A percentile compares a stretch with the other conserved stretches of the same genome.
phyloP scores from a whole-genome alignment of 1,140 invertebrate species.

The Coelopa frigida region DNA sequence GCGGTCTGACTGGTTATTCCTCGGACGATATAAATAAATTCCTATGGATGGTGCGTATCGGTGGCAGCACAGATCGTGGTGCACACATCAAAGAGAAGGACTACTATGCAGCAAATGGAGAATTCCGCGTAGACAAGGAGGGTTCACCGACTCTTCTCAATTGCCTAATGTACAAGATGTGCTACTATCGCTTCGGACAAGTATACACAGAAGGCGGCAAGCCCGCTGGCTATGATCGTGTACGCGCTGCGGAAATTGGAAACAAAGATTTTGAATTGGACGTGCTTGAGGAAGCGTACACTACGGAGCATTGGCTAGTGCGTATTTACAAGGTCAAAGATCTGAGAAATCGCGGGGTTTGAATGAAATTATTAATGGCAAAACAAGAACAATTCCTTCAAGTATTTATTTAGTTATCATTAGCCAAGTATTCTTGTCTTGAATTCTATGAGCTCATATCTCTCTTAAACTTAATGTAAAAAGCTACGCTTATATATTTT shows the following conservation, averaged over 20 bases:
- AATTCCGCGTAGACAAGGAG: constrained; percentile 89
- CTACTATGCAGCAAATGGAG: constrained; percentile 90
- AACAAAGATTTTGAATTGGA: constrained; percentile 93
- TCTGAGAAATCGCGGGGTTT: constrained; percentile 72
- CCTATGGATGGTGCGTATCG: constrained; percentile 98
- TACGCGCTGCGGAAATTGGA: constrained; percentile 85
- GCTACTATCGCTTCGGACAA: constrained; percentile 84
- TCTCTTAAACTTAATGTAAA: too few species aligned
- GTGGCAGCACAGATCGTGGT: constrained; percentile 90
- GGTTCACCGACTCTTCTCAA: constrained; percentile 80
- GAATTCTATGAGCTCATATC: too few species aligned
- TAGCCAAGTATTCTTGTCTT: too few species aligned
- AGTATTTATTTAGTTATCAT: too few species aligned
- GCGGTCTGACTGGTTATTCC: constrained; percentile 95
- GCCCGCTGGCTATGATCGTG: constrained; percentile 84
- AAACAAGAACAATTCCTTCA: not conserved
- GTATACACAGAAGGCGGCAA: constrained; percentile 92
- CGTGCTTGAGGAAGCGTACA: constrained; percentile 89
- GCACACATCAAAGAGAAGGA: constrained; percentile 92
- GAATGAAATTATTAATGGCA: constrained; percentile 18
- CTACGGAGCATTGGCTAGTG: constrained; percentile 92
- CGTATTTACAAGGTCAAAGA: constrained; percentile 93
- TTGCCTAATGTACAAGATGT: constrained; percentile 95
- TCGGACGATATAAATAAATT: constrained; percentile 99
- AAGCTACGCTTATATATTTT: too few species aligned